These are phyloP conservation scores for Drosophila imparisetae DNA, from an alignment of 2,888 invertebrate species.

Conservation along the genomic window DNA sequence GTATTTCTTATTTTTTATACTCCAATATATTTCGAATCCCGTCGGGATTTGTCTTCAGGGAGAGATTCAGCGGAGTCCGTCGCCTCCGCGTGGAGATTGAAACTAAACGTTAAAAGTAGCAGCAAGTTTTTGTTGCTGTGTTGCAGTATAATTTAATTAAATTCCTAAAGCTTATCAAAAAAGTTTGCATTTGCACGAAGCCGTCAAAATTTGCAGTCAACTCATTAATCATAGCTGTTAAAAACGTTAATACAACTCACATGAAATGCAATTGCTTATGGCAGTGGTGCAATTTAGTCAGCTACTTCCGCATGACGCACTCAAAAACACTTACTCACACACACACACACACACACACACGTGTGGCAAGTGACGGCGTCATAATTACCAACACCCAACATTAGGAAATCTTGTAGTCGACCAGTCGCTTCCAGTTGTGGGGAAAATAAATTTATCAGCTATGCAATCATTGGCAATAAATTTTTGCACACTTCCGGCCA, in stretches of 20 bases:
- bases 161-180: conserved; percentile 10
- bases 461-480: conserved; percentile 72
- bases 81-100: background rate
- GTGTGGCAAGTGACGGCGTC: conserved; percentile 50
- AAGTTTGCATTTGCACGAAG: conserved; percentile 17
- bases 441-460: conserved; percentile 74
- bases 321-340: conserved; percentile 15
- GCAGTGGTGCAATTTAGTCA: conserved; percentile 61
- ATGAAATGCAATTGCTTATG: conserved; percentile 60
- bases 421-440: conserved; percentile 38
- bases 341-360: conserved; percentile 16
- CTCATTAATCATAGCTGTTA: conserved; percentile 56
- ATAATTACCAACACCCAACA: conserved; percentile 60
- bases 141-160: conserved; percentile 14
- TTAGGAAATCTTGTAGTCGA: conserved; percentile 10
- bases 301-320: conserved; percentile 51
- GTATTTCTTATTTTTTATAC: background rate
- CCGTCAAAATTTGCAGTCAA: conserved; percentile 39
- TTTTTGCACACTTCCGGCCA: conserved; percentile 51
- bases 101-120: background rate
- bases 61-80: background rate
- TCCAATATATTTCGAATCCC: background rate
- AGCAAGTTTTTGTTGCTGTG: background rate
- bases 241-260: conserved; percentile 61
- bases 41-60: background rate